Conservation (phyloP, 1,140 invertebrate species). For the Drosophila truncata region DNA sequence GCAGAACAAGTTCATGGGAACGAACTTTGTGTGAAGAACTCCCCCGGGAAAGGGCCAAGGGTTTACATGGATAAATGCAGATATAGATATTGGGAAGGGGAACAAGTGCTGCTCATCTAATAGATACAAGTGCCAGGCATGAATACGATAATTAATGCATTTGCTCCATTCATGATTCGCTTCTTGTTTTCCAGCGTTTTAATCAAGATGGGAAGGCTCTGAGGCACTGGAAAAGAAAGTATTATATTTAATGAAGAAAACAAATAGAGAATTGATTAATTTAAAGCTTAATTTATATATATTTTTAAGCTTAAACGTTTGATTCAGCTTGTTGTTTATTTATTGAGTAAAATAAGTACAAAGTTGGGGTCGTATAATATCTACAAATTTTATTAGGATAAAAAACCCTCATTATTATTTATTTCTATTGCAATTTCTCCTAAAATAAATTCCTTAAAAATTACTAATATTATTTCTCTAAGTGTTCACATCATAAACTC, state of each 20-base stretch:
- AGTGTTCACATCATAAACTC: constrained; percentile 5
- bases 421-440: not conserved
- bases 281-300: not conserved
- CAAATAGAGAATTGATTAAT: not conserved
- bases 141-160: constrained; percentile 47
- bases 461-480: not conserved
- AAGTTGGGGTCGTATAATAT: no score
- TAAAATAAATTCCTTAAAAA: not conserved
- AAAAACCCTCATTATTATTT: not conserved
- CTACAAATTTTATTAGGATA: not conserved
- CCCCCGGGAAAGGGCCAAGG: not conserved
- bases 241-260: not conserved
- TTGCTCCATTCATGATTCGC: constrained; percentile 39
- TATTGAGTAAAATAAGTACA: no score
- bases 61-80: not conserved
- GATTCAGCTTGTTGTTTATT: no score
- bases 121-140: constrained; percentile 31
- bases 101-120: constrained; percentile 50
- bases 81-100: not conserved
- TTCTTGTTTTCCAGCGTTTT: constrained; percentile 10
- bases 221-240: not conserved
- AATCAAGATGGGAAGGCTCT: constrained; percentile 4
- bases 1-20: constrained; percentile 74
- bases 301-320: no score
- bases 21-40: constrained; percentile 67